These are phyloP conservation scores for Arrhamphus sclerolepis DNA, from an alignment of 2,797 vertebrate species.

Conservation along the genomic window DNA sequence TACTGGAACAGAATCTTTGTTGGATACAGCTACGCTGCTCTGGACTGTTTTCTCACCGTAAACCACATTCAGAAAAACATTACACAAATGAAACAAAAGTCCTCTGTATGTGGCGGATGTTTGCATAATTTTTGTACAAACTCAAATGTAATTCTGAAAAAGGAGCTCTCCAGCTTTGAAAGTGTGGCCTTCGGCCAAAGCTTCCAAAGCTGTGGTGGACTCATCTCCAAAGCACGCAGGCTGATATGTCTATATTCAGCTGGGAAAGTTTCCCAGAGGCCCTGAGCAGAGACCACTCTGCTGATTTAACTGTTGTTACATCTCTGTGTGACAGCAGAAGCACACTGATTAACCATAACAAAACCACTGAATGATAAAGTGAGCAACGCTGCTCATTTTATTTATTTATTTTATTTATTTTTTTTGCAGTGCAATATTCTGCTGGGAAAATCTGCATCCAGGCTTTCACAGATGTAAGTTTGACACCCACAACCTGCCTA, in stretches of 20 bases:
- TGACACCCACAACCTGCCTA: no score
- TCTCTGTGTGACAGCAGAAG: not conserved
- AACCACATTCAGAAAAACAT: not conserved
- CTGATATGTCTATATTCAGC: constrained; percentile 47
- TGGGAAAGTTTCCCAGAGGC: constrained; percentile 36
- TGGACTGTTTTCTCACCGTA: not conserved
- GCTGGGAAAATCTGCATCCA: no score
- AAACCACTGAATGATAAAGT: no score
- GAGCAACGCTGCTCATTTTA: no score
- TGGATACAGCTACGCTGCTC: not conserved
- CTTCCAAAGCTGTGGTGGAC: constrained; percentile 45
- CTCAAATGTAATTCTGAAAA: constrained; percentile 15
- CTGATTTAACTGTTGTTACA: constrained; percentile 34
- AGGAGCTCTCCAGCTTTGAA: constrained; percentile 28
- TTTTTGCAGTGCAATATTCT: no score
- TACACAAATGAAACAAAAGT: constrained; percentile 4
- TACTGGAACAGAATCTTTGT: constrained; percentile 1
- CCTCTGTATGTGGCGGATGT: constrained; percentile 7
- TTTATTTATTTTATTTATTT: no score
- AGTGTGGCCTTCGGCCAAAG: constrained; percentile 52
- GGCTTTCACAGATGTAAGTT: no score
- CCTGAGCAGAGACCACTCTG: constrained; percentile 27
- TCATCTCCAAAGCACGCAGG: constrained; percentile 66
- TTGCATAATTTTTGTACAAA: constrained; percentile 17
- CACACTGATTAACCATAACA: not conserved